A percentile compares a stretch with the other conserved stretches of the same genome.
Conservation (phyloP, 2,113 vertebrate genomes). For the Edolisoma coerulescens region DNA sequence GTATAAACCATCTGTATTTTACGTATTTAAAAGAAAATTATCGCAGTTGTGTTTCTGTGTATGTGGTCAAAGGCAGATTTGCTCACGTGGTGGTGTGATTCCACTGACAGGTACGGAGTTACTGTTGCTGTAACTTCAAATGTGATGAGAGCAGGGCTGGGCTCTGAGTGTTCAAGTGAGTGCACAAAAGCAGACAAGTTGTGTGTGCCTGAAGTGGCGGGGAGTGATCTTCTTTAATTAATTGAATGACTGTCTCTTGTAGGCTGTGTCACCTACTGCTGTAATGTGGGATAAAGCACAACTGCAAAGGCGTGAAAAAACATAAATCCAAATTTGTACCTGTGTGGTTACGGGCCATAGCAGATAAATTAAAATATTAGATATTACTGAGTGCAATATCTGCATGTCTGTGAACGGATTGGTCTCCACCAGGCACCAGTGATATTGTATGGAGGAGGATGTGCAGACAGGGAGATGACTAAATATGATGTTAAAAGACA, state of each 20-base stretch:
- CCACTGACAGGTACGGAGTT: neutral
- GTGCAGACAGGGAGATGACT: neutral
- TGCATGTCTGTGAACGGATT: neutral
- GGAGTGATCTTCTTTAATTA: neutral
- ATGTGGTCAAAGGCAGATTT: neutral
- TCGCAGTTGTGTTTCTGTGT: rapidly evolving
- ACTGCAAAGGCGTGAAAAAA: neutral
- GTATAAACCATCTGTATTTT: neutral
- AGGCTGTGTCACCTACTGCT: neutral
- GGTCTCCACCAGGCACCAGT: neutral
- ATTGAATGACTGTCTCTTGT: neutral
- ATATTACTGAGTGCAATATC: neutral
- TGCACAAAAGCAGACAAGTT: neutral
- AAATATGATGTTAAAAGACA: neutral
- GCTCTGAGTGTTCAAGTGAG: neutral
- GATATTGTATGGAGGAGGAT: neutral
- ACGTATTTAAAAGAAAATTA: neutral
- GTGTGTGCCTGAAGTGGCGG: neutral
- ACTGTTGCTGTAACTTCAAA: neutral
- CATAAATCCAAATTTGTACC: neutral
- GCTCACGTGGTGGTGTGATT: neutral
- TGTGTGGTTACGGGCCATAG: neutral
- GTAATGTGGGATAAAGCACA: neutral
- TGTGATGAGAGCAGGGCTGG: neutral
- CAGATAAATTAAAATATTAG: neutral